These are phyloP conservation scores for Harpegnathos saltator DNA, from an alignment of 1,140 invertebrate species.

Conservation along the genomic window DNA sequence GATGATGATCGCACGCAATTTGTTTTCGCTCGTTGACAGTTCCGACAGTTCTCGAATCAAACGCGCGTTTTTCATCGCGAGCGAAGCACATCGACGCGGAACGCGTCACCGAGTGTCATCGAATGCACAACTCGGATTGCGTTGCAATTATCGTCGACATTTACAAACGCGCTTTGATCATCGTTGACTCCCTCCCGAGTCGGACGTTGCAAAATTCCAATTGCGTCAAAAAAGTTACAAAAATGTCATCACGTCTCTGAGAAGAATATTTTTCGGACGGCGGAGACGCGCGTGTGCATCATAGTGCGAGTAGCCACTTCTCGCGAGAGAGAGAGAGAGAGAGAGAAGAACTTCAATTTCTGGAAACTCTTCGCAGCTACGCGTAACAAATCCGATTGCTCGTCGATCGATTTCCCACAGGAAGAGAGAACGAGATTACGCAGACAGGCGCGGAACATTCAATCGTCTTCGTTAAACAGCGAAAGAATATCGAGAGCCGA, in stretches of 20 bases:
- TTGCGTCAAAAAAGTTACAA: too few species aligned
- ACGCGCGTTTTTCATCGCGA: constrained; percentile 42
- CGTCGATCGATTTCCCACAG: background rate
- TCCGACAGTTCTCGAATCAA: constrained; percentile 39
- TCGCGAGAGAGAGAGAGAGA: background rate
- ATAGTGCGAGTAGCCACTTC: too few species aligned
- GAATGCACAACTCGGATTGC: background rate
- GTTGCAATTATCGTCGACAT: background rate
- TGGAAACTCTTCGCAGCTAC: background rate
- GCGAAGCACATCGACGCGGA: constrained; percentile 47
- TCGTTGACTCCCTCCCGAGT: too few species aligned
- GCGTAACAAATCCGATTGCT: constrained; percentile 17
- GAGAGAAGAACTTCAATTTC: constrained; percentile 16
- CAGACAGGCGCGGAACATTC: background rate
- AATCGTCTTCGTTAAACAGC: background rate
- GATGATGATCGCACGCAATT: constrained; percentile 60
- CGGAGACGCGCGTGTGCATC: too few species aligned
- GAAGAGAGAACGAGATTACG: background rate
- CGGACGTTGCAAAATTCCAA: too few species aligned
- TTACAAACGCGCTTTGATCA: background rate
- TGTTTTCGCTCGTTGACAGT: constrained; percentile 34
- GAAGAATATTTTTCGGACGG: background rate
- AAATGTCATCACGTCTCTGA: background rate
- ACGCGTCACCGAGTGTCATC: background rate
- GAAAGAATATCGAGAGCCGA: background rate